Evolutionary conservation across 2,113 vertebrate species (phyloP), one percentile per base, ranked within the genome.

Genomic region (Chaetodon auriga): DNA sequence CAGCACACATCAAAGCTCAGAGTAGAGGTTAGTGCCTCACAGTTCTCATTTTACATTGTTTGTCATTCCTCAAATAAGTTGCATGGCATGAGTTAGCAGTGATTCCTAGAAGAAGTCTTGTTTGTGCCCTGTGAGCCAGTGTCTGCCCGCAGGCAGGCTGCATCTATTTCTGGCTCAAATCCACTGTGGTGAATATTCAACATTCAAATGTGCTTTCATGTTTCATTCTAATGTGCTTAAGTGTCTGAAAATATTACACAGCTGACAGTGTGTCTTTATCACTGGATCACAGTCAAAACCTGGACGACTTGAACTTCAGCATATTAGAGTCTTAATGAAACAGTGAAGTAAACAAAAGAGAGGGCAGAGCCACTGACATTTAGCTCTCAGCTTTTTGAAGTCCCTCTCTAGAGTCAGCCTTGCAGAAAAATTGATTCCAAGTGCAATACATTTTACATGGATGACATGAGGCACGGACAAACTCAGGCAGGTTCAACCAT

Each of bases 321-420:
- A 7, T 6, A 36, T 45, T 41, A 14, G 38, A 21, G n/a, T 78
- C 16, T 35, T 41, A 75, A 83, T 68, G 45, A 85, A 85, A 80
- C 15, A 43, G 51, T 35, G 64, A 35, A 88, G 69, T 68, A 76
- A 84, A 81, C 62, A 41, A 63, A 68, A 9, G 9, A 78, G 69
- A 75, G 79, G 76, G 89, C 76, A 75, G 74, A 87, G 68, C 58
- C 7, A 0, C 70, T 93, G 92, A 92, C 94, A 94, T 94, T 94
- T 91, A 83, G 64, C 88, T 86, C 69, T 73, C 35, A 36, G 85
- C 79, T 85, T 76, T 75, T 80, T 25, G 14, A 60, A 78, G 71
- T 87, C 90, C 63, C 58, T 84, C 30, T 88, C 73, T 68, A 51
- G 72, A 86, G 46, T 84, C 83, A 76, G 71, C 41, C 65, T 82